These are phyloP conservation scores for Nemoura dubitans DNA, from an alignment of 2,888 invertebrate species.

Conservation along the genomic window DNA sequence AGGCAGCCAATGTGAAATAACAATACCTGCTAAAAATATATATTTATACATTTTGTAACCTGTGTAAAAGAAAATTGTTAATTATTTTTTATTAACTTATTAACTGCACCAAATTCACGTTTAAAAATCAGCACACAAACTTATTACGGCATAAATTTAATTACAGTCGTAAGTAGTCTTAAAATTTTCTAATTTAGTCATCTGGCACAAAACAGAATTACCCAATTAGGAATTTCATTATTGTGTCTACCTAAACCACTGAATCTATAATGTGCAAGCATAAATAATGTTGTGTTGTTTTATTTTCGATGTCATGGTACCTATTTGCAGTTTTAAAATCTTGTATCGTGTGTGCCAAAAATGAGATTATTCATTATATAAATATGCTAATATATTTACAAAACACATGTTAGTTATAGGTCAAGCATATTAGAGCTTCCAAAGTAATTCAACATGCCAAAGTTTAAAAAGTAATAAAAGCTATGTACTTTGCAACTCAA, in stretches of 20 bases:
- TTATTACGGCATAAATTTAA: neutral
- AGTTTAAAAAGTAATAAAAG: neutral
- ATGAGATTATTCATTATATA: neutral
- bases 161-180: neutral
- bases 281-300: neutral
- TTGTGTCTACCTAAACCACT: neutral
- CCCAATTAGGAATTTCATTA: neutral
- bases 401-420: neutral
- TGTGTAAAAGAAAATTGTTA: neutral
- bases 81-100: neutral
- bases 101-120: neutral
- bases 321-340: neutral
- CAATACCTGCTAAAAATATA: neutral
- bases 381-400: neutral
- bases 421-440: neutral
- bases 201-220: neutral
- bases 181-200: neutral
- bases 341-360: neutral
- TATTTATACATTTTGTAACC: neutral
- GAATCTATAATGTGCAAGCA: no score
- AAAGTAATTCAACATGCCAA: constrained; percentile 7
- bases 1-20: neutral
- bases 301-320: neutral
- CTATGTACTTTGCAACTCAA: neutral
- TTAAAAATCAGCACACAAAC: neutral